These are phyloP conservation scores for Carabus problematicus DNA, from an alignment of 2,888 invertebrate species.

Conservation along the genomic window DNA sequence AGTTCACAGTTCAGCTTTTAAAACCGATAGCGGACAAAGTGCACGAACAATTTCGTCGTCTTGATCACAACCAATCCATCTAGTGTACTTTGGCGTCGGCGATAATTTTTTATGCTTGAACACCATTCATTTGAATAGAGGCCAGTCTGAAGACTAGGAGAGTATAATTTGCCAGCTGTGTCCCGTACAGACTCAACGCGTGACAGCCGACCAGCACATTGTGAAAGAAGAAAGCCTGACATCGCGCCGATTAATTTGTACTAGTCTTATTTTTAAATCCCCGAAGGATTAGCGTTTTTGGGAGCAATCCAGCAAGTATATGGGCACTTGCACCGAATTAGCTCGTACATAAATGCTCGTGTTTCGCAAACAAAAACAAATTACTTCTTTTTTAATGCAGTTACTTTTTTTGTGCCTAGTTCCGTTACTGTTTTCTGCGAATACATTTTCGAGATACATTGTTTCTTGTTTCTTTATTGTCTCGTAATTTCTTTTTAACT, in stretches of 20 bases:
- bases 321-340: slow-evolving; percentile 38
- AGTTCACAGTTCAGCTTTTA: slow-evolving; percentile 36
- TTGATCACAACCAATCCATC: slow-evolving; percentile 10
- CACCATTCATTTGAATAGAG: slow-evolving; percentile 31
- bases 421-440: slow-evolving; percentile 4
- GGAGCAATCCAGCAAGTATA: slow-evolving; percentile 41
- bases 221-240: slow-evolving; percentile 31
- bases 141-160: not conserved
- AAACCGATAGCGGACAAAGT: slow-evolving; percentile 35
- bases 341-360: slow-evolving; percentile 39
- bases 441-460: too few relatives aligned
- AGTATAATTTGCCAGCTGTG: not conserved
- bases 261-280: slow-evolving; percentile 42
- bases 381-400: slow-evolving; percentile 30
- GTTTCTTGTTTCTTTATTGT: too few relatives aligned
- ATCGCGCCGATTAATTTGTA: slow-evolving; percentile 42
- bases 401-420: slow-evolving; percentile 19
- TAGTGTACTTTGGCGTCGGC: not conserved
- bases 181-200: not conserved
- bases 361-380: slow-evolving; percentile 35
- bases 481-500: too few relatives aligned
- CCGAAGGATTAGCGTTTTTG: slow-evolving; percentile 39
- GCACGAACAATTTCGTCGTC: not conserved
- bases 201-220: slow-evolving; percentile 5
- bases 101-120: slow-evolving; percentile 27